phyloP scores from a whole-genome alignment of 2,888 invertebrate species.

The Desoria tigrina region DNA sequence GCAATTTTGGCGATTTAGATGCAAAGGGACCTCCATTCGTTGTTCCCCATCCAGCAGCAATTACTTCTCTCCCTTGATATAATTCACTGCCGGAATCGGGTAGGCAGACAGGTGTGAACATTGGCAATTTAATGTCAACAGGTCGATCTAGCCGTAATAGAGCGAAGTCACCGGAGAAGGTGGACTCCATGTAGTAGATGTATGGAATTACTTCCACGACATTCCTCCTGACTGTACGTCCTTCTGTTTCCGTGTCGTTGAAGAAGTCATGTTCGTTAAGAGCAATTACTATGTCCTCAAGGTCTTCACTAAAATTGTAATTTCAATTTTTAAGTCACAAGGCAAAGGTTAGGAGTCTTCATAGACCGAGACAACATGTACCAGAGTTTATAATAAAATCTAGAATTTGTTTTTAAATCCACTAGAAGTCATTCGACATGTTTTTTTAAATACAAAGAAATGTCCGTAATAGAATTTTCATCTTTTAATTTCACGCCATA shows the following conservation, averaged over 20 bases:
- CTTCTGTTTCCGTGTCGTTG: slow-evolving; percentile 44
- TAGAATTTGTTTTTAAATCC: too few relatives aligned
- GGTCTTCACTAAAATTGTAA: slow-evolving; percentile 39
- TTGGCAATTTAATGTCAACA: slow-evolving; percentile 41
- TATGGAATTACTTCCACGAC: slow-evolving; percentile 49
- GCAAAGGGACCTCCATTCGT: slow-evolving; percentile 32
- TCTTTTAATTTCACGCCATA: too few relatives aligned
- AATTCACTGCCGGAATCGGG: slow-evolving; percentile 28
- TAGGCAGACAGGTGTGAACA: slow-evolving; percentile 47
- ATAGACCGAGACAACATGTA: too few relatives aligned
- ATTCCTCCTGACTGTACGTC: slow-evolving; percentile 35
- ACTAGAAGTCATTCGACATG: too few relatives aligned
- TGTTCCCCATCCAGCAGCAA: slow-evolving; percentile 51
- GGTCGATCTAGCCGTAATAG: slow-evolving; percentile 43
- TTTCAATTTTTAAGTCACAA: too few relatives aligned
- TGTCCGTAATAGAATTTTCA: too few relatives aligned
- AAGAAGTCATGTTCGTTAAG: slow-evolving; percentile 52
- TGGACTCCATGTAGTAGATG: slow-evolving; percentile 50
- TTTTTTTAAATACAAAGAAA: too few relatives aligned
- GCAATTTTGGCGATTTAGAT: slow-evolving; percentile 46
- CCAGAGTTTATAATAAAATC: too few relatives aligned
- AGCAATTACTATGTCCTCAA: slow-evolving; percentile 47
- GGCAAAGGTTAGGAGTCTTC: too few relatives aligned
- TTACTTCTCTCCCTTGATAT: slow-evolving; percentile 47
- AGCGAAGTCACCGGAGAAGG: slow-evolving; percentile 51